phyloP scores from a whole-genome alignment of 2,888 invertebrate genomes.

The Acanthacorydalis orientalis region DNA sequence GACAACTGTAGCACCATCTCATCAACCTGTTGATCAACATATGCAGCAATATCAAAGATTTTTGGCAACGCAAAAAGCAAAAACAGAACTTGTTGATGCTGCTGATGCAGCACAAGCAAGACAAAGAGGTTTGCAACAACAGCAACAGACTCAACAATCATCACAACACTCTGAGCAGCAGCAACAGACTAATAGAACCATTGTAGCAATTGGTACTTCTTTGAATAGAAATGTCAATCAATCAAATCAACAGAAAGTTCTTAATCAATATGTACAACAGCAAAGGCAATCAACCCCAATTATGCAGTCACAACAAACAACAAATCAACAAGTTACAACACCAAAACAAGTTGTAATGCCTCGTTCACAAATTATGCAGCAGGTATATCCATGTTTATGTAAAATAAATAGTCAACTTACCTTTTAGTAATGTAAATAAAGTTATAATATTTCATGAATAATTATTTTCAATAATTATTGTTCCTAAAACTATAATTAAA shows the following conservation, averaged over 20 bases:
- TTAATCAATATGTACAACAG: neutral
- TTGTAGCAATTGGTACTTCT: too few relatives aligned
- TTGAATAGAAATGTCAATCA: too few relatives aligned
- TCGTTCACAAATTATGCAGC: neutral
- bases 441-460: too few relatives aligned
- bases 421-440: too few relatives aligned
- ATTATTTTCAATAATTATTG: too few relatives aligned
- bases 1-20: too few relatives aligned
- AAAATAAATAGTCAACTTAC: too few relatives aligned
- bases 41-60: slow-evolving; percentile 6
- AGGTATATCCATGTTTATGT: neutral
- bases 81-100: slow-evolving; percentile 14
- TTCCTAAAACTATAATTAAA: too few relatives aligned
- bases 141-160: slow-evolving; percentile 11
- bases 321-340: too few relatives aligned
- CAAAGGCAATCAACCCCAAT: neutral
- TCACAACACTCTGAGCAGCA: neutral
- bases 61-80: slow-evolving; percentile 20
- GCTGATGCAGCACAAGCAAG: slow-evolving; percentile 11
- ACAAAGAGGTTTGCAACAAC: slow-evolving; percentile 22
- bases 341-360: neutral
- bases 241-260: neutral
- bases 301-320: too few relatives aligned
- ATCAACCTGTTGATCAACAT: neutral
- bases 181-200: neutral